Conservation (phyloP, 2,888 invertebrate genomes). For the Drosophila austrosaltans region DNA sequence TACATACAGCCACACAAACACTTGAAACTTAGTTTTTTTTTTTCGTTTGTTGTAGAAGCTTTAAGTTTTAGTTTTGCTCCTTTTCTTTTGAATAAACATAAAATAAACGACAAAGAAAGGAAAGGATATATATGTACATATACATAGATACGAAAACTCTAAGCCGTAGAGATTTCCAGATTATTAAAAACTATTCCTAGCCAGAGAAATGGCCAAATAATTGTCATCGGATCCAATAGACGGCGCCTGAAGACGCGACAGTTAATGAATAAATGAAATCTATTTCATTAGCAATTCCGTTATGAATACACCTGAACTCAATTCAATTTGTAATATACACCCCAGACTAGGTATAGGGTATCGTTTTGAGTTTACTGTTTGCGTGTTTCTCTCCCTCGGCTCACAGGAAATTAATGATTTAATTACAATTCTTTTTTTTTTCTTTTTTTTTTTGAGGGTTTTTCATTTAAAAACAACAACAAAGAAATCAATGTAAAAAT, state of each 20-base stretch:
- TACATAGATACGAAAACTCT: too few species aligned
- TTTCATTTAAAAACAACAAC: conserved; percentile 9
- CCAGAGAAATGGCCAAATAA: too few species aligned
- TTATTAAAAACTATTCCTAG: too few species aligned
- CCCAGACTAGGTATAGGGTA: conserved; percentile 38
- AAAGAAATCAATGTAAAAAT: conserved; percentile 11
- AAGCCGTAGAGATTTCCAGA: too few species aligned
- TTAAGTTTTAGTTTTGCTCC: conserved; percentile 63
- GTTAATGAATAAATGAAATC: too few species aligned
- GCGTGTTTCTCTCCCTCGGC: conserved; percentile 23
- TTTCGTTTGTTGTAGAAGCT: conserved; percentile 33
- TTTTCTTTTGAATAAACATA: not conserved
- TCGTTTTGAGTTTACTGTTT: conserved; percentile 15
- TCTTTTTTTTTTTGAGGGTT: conserved; percentile 13
- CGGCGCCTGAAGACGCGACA: too few species aligned
- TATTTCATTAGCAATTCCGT: too few species aligned
- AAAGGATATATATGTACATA: too few species aligned
- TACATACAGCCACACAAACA: not conserved
- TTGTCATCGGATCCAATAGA: too few species aligned
- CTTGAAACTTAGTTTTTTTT: conserved; percentile 44
- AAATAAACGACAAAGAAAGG: too few species aligned
- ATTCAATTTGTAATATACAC: conserved; percentile 1
- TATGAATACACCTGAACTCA: too few species aligned
- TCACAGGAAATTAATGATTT: conserved; percentile 72
- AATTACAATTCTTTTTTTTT: conserved; percentile 47